Conservation (phyloP, 2,888 invertebrate species). For the Oscheius sp. region DNA sequence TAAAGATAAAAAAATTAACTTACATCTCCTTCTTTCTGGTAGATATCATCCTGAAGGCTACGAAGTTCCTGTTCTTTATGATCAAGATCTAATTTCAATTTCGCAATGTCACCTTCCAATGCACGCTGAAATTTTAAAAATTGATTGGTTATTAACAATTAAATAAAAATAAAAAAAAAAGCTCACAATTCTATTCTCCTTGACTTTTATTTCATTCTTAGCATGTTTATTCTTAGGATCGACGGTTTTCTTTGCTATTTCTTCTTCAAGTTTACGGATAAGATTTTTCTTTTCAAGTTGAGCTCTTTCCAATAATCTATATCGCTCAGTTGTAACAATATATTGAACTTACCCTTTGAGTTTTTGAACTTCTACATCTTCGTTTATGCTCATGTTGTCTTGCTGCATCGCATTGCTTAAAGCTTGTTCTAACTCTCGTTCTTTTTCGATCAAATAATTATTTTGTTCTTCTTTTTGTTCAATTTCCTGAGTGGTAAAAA, state of each 20-base stretch:
- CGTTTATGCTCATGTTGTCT: background rate
- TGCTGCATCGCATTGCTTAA: background rate
- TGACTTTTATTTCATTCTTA: conserved; percentile 84
- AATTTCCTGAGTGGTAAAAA: conserved; percentile 26
- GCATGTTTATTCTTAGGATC: conserved; percentile 72
- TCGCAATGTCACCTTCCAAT: conserved; percentile 18
- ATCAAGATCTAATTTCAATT: conserved; percentile 5
- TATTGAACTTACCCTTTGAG: background rate
- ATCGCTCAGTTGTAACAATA: background rate
- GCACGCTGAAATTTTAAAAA: conserved; percentile 11
- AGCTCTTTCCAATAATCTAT: conserved; percentile 49
- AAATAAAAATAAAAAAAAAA: conserved; percentile 77
- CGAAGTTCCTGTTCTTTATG: background rate
- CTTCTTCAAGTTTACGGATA: conserved; percentile 89
- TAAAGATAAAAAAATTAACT: background rate
- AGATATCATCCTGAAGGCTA: background rate
- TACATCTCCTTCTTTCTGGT: background rate
- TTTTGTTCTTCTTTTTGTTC: conserved; percentile 32
- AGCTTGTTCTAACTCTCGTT: conserved; percentile 19
- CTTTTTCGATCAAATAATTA: conserved; percentile 7
- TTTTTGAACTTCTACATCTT: background rate
- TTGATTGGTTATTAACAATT: background rate
- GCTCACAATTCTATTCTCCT: conserved; percentile 86
- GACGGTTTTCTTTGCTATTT: conserved; percentile 90
- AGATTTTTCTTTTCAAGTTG: conserved; percentile 45